phyloP scores from a whole-genome alignment of 2,113 vertebrate genomes.

The Paedocypris sp. region DNA sequence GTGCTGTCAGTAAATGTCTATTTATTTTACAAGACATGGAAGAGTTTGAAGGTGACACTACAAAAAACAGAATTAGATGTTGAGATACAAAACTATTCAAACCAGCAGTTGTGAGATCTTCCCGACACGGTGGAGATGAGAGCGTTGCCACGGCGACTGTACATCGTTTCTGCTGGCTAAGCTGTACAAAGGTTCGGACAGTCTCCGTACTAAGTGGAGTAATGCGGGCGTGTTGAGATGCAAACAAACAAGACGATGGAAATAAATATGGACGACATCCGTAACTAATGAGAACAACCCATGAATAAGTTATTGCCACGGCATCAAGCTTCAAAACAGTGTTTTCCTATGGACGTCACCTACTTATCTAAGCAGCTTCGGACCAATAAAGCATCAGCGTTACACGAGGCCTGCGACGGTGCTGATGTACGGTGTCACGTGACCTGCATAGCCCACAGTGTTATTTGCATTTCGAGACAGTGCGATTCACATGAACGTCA shows the following conservation, averaged over 20 bases:
- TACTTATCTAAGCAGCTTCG: background rate
- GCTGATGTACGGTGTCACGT: slow-evolving; percentile 4
- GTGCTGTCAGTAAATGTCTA: slow-evolving; percentile 46
- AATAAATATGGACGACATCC: slow-evolving; percentile 29
- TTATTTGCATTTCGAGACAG: slow-evolving; percentile 14
- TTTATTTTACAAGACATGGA: slow-evolving; percentile 55
- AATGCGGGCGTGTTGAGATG: too few species aligned
- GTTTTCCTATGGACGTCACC: background rate
- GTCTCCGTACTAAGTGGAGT: too few species aligned
- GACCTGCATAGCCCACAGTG: slow-evolving; percentile 15
- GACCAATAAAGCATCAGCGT: background rate
- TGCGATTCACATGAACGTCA: background rate
- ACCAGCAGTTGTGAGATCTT: slow-evolving; percentile 26
- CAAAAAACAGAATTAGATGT: slow-evolving; percentile 36
- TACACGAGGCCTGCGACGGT: background rate
- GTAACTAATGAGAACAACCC: slow-evolving; percentile 9
- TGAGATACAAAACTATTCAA: slow-evolving; percentile 28
- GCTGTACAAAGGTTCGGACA: slow-evolving; percentile 21
- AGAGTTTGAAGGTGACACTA: slow-evolving; percentile 20
- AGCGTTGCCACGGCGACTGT: slow-evolving; percentile 2
- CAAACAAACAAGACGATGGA: slow-evolving; percentile 11
- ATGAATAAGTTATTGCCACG: slow-evolving; percentile 10
- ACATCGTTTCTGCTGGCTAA: slow-evolving; percentile 11
- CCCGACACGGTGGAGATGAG: background rate
- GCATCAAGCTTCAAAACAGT: background rate